Base-by-base conservation (phyloP, 2,113 vertebrate genomes). In the Salvelinus sp. region DNA sequence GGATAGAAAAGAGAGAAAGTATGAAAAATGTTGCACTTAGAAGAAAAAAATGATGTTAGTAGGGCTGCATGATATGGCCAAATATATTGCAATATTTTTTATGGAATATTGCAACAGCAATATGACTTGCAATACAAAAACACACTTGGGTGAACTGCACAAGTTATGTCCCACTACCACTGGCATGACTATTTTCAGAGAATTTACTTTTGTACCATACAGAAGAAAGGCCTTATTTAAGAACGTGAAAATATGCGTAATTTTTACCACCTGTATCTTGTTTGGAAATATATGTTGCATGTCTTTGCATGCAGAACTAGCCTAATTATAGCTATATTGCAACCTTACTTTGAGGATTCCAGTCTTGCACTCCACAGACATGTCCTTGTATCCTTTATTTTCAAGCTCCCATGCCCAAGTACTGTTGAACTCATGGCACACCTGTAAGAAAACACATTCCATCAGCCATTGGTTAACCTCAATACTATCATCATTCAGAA, bases 351-450 rank as follows among this genome's bases (percentile, higher is more conserved):
- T 99, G 75, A 99, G 92, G 79, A 99, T 95, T 28, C 94, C 97
- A 82, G 97, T 92, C 88, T 99, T 99, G 92, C 95, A 95, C 80
- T 99, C 96, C 67, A 94, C 86, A 3, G 95, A 91, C 95, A 98
- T 93, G 88, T 96, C 94, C 83, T 91, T 91, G 91, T 99, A 99
- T 60, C 98, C 98, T 75, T 98, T 98, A 81, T 98, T 94, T 82
- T 99, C 97, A 82, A 99, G 94, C 73, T 99, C 97, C 98, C 97
- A 99, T 0, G 98, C 97, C 98, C 97, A 99, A 1, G 96, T 97
- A 69, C 94, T 93, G 91, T 98, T 98, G 92, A 97, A 96, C 60
- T 99, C 98, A 87, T 98, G 96, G 77, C 97, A 99, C 67, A 97
- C 92, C 97, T 99, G 86, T 83, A 74, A 86, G 63, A 25, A 48